A percentile compares a stretch with the other conserved stretches of the same genome.
phyloP scores from a whole-genome alignment of 2,797 vertebrate species.

The Enteromius argenteus region DNA sequence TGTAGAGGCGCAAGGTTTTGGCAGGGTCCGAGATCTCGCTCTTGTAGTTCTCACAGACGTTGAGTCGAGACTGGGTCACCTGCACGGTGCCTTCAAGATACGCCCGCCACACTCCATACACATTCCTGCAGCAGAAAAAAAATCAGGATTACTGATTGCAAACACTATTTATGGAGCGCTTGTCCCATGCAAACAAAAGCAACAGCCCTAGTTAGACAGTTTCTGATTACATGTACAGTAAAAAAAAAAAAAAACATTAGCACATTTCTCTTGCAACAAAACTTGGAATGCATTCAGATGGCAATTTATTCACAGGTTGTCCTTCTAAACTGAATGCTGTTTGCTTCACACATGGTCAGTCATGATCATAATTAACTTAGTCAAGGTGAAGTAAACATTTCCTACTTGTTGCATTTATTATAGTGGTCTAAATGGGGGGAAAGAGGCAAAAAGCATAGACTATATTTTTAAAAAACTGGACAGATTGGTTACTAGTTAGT shows the following conservation, averaged over 20 bases:
- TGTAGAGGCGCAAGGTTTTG: constrained; percentile 91
- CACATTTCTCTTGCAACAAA: background rate
- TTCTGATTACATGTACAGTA: background rate
- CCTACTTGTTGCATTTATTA: no score
- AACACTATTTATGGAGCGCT: background rate
- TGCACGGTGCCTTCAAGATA: constrained; percentile 94
- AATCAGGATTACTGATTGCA: constrained; percentile 3
- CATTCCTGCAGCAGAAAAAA: constrained; percentile 81
- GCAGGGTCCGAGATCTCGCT: constrained; percentile 93
- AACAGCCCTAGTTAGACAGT: background rate
- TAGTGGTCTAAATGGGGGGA: background rate
- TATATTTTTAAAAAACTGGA: background rate
- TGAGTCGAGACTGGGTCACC: constrained; percentile 94
- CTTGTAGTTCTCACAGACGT: constrained; percentile 95
- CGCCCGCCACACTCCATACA: constrained; percentile 95
- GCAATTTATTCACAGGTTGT: background rate
- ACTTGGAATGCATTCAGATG: background rate
- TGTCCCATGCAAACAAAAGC: background rate
- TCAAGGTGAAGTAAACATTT: background rate
- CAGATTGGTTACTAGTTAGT: background rate
- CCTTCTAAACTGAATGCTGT: background rate
- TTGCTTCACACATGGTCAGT: background rate
- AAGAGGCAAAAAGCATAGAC: background rate
- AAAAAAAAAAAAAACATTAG: background rate
- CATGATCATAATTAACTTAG: background rate